These are phyloP conservation scores for Drosophila seguyi DNA, from an alignment of 1,140 invertebrate genomes.

Conservation along the genomic window DNA sequence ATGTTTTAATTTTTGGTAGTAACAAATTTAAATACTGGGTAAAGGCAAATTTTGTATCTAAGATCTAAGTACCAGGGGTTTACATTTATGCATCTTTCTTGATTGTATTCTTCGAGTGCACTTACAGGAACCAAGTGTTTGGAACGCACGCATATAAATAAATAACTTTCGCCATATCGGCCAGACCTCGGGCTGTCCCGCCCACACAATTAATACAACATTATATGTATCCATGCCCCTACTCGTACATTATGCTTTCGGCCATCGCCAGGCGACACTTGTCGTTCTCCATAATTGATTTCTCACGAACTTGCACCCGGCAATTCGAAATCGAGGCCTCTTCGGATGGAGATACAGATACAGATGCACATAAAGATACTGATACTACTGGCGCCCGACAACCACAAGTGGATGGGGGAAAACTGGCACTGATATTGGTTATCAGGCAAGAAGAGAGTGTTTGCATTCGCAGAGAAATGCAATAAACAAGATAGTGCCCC, in stretches of 20 bases:
- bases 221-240: slow-evolving; percentile 1
- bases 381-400: slow-evolving; percentile 1
- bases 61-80: too few relatives aligned
- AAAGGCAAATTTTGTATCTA: too few relatives aligned
- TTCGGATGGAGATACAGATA: slow-evolving; percentile 3
- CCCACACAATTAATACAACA: slow-evolving; percentile 42
- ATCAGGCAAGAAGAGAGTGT: slow-evolving; percentile 26
- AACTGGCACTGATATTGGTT: slow-evolving; percentile 33
- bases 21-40: background rate
- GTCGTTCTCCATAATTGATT: slow-evolving; percentile 63
- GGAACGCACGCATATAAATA: slow-evolving; percentile 17
- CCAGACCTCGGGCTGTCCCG: slow-evolving; percentile 39
- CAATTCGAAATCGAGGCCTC: slow-evolving; percentile 34
- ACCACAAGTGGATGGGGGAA: background rate
- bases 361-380: background rate
- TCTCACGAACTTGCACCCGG: slow-evolving; percentile 62
- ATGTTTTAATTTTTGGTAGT: background rate
- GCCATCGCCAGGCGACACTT: slow-evolving; percentile 27
- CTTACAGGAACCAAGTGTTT: slow-evolving; percentile 23
- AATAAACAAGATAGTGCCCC: slow-evolving; percentile 60
- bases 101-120: slow-evolving; percentile 23
- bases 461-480: slow-evolving; percentile 25
- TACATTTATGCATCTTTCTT: too few relatives aligned
- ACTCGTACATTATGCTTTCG: slow-evolving; percentile 12
- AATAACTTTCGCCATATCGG: slow-evolving; percentile 66